Evolutionary conservation across 2,797 vertebrate genomes (phyloP).

Genomic region (Carapus acus): DNA sequence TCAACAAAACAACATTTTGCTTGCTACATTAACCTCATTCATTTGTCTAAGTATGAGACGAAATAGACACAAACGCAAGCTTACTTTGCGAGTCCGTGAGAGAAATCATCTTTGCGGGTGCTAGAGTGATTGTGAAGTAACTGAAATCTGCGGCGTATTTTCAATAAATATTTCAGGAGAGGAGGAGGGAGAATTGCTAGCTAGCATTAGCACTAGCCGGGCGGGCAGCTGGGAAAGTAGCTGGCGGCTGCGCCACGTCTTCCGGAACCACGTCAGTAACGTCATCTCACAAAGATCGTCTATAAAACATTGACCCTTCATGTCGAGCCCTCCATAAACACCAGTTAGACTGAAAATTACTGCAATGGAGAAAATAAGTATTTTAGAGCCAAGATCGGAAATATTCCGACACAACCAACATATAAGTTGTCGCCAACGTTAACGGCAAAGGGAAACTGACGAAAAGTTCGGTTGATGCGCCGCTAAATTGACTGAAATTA

Average conservation of each 20-base stretch:
- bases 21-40: constrained; percentile 8
- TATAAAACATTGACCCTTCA: too few species aligned
- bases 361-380: too few species aligned
- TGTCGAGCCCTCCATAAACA: too few species aligned
- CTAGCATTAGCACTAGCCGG: constrained; percentile 6
- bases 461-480: too few species aligned
- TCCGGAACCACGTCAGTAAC: constrained; percentile 31
- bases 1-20: background rate
- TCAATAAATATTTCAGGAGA: background rate
- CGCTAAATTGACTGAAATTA: too few species aligned
- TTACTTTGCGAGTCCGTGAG: constrained; percentile 71
- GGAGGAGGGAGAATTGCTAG: background rate
- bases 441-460: too few species aligned
- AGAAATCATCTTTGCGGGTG: constrained; percentile 57
- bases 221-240: constrained; percentile 11
- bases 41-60: constrained; percentile 29
- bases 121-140: background rate
- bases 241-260: constrained; percentile 50
- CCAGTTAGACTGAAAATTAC: too few species aligned
- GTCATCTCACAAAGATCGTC: constrained; percentile 41
- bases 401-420: too few species aligned
- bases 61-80: constrained; percentile 1
- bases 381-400: too few species aligned
- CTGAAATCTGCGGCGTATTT: background rate
- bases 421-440: too few species aligned